These are phyloP conservation scores for Danio kyathit DNA, from an alignment of 2,797 vertebrate species.

Conservation along the genomic window DNA sequence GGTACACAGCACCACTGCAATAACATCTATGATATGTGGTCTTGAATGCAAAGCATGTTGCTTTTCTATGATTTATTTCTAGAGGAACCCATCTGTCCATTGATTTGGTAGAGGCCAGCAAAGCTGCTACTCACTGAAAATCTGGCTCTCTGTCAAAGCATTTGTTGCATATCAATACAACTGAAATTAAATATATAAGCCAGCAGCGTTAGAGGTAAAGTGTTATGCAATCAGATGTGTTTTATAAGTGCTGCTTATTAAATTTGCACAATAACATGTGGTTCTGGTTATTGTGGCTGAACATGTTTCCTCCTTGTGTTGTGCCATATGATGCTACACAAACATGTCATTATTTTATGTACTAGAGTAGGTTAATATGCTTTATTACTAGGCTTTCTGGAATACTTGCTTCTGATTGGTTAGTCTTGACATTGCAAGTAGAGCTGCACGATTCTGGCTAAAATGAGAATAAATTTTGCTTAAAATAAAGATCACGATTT, in stretches of 20 bases:
- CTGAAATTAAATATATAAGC: constrained; percentile 3
- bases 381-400: too few relatives aligned
- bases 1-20: constrained; percentile 39
- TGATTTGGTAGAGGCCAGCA: constrained; percentile 36
- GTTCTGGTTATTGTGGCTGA: background rate
- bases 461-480: too few relatives aligned
- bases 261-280: background rate
- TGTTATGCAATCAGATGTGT: background rate
- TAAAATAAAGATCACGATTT: too few relatives aligned
- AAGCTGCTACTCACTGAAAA: constrained; percentile 27
- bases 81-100: constrained; percentile 37
- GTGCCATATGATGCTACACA: too few relatives aligned
- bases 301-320: background rate
- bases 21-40: constrained; percentile 16
- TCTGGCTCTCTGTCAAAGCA: constrained; percentile 30
- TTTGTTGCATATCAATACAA: constrained; percentile 3
- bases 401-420: too few relatives aligned
- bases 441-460: too few relatives aligned
- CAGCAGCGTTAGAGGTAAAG: background rate
- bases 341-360: too few relatives aligned
- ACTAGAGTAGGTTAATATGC: too few relatives aligned
- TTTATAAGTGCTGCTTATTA: background rate
- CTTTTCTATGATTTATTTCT: constrained; percentile 36
- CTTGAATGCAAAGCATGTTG: constrained; percentile 38
- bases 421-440: too few relatives aligned